Evolutionary conservation across 2,888 invertebrate species (phyloP).

Genomic region (Ischnus inquisitorius): DNA sequence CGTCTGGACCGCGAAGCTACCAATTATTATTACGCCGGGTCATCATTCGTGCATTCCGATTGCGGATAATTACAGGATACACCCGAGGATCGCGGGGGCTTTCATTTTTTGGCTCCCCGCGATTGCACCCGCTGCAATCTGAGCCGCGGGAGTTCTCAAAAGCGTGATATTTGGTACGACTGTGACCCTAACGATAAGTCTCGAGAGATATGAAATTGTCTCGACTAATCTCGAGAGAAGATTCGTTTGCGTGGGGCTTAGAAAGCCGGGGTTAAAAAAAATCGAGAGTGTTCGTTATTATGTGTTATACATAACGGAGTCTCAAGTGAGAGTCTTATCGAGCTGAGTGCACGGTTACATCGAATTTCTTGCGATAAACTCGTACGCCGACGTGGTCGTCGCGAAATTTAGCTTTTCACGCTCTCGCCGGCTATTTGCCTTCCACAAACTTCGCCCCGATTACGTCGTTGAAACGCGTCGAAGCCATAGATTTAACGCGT

Average conservation of each 20-base stretch:
- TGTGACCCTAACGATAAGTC: neutral
- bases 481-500: constrained; percentile 13
- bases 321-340: constrained; percentile 9
- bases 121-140: neutral
- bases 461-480: neutral
- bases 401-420: constrained; percentile 35
- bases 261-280: neutral
- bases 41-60: neutral
- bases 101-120: neutral
- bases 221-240: neutral
- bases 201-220: neutral
- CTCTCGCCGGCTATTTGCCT: neutral
- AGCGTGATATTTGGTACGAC: neutral
- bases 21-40: neutral
- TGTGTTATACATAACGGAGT: neutral
- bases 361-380: constrained; percentile 50
- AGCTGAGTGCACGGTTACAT: constrained; percentile 50
- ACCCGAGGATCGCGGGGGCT: neutral
- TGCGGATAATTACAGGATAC: no score
- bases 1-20: neutral
- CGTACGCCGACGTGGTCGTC: neutral
- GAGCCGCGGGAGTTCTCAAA: neutral
- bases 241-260: neutral
- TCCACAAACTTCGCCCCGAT: neutral
- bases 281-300: neutral